These are phyloP conservation scores for Pterois miles DNA, from an alignment of 2,797 vertebrate genomes.

Conservation along the genomic window DNA sequence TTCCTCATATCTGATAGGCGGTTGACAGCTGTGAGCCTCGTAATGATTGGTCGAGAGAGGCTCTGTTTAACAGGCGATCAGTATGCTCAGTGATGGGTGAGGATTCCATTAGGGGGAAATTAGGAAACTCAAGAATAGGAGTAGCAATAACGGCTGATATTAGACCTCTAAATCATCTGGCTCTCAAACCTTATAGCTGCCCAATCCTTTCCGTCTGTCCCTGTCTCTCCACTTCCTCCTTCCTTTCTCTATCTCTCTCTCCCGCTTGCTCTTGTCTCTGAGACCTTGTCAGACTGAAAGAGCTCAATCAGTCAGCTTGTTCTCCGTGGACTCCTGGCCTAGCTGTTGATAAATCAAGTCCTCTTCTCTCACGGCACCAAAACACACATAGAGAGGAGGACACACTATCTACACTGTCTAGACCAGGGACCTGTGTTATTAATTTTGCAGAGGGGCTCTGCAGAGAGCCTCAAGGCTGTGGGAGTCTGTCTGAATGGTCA, in stretches of 20 bases:
- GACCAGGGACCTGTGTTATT: slow-evolving; percentile 44
- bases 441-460: slow-evolving; percentile 47
- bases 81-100: slow-evolving; percentile 75
- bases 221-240: slow-evolving; percentile 28
- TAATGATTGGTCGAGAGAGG: slow-evolving; percentile 66
- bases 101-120: slow-evolving; percentile 77
- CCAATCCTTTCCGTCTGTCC: slow-evolving; percentile 37
- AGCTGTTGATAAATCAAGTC: slow-evolving; percentile 65
- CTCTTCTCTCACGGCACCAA: slow-evolving; percentile 47
- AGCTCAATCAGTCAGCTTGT: slow-evolving; percentile 51
- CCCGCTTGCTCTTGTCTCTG: slow-evolving; percentile 32
- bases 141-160: slow-evolving; percentile 77
- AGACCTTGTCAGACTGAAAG: slow-evolving; percentile 55
- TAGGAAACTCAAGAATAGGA: slow-evolving; percentile 76
- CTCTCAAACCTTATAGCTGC: slow-evolving; percentile 56
- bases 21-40: slow-evolving; percentile 53
- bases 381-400: slow-evolving; percentile 36
- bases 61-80: slow-evolving; percentile 71
- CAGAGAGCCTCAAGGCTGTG: slow-evolving; percentile 16
- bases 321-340: slow-evolving; percentile 46
- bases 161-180: slow-evolving; percentile 76
- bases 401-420: slow-evolving; percentile 37
- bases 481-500: neutral
- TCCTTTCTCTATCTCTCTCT: slow-evolving; percentile 16
- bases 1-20: slow-evolving; percentile 55